Percentiles rank a stretch among this genome's conserved stretches.
Conservation (phyloP, 2,888 invertebrate genomes). For the Limnephilus rhombicus region DNA sequence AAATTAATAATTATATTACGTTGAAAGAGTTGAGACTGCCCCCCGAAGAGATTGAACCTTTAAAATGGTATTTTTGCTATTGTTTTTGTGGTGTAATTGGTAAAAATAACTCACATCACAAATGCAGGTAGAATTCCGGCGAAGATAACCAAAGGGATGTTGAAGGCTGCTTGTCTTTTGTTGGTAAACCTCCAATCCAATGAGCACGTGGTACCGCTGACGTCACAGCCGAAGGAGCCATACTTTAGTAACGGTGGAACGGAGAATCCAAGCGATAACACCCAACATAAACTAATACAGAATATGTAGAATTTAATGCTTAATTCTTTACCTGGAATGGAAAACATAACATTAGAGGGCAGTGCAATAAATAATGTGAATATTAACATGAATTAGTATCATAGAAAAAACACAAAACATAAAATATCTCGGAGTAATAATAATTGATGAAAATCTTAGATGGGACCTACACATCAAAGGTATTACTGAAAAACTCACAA, state of each 20-base stretch:
- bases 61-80: not conserved
- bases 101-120: slow-evolving; percentile 72
- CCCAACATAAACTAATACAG: slow-evolving; percentile 74
- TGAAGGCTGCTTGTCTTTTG: slow-evolving; percentile 74
- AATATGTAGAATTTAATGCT: slow-evolving; percentile 74
- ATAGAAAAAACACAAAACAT: too few species aligned
- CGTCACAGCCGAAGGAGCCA: slow-evolving; percentile 76
- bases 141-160: slow-evolving; percentile 73
- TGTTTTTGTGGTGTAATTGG: not conserved
- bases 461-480: too few species aligned
- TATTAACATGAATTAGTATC: too few species aligned
- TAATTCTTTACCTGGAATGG: slow-evolving; percentile 73
- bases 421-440: too few species aligned
- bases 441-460: too few species aligned
- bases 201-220: slow-evolving; percentile 75
- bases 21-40: too few species aligned
- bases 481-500: too few species aligned
- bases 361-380: not conserved
- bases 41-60: too few species aligned
- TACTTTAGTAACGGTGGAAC: slow-evolving; percentile 75
- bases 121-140: slow-evolving; percentile 74
- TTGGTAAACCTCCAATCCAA: slow-evolving; percentile 75
- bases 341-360: not conserved
- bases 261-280: slow-evolving; percentile 72
- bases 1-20: too few species aligned